Conservation (phyloP, 2,888 invertebrate genomes). For the Thymelicus sylvestris region DNA sequence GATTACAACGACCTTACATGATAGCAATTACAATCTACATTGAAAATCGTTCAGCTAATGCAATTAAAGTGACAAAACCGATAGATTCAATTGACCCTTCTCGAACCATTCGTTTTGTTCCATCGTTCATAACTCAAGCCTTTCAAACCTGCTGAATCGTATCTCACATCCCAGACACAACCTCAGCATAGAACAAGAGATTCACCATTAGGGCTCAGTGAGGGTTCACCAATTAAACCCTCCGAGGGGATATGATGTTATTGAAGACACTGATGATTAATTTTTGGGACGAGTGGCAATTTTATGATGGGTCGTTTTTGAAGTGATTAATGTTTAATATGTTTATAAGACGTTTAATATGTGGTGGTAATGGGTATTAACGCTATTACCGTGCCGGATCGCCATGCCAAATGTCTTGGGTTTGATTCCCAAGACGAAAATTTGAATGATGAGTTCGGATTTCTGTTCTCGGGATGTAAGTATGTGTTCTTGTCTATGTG, state of each 20-base stretch:
- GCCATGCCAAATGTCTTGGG: too few relatives aligned
- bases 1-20: too few relatives aligned
- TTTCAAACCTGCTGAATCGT: constrained; percentile 40
- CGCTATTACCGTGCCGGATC: too few relatives aligned
- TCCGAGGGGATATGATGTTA: constrained; percentile 48
- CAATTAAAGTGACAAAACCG: neutral
- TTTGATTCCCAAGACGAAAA: too few relatives aligned
- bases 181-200: constrained; percentile 55
- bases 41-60: neutral
- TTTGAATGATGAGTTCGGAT: too few relatives aligned
- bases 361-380: too few relatives aligned
- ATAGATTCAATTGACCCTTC: neutral
- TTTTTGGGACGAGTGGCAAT: constrained; percentile 39
- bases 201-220: constrained; percentile 43
- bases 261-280: constrained; percentile 47
- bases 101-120: neutral
- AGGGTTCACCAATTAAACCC: constrained; percentile 59
- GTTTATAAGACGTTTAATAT: too few relatives aligned
- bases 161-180: constrained; percentile 49
- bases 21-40: too few relatives aligned
- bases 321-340: too few relatives aligned
- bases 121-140: constrained; percentile 14
- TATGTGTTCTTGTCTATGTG: too few relatives aligned
- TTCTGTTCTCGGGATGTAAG: too few relatives aligned
- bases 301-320: constrained; percentile 6